phyloP scores from a whole-genome alignment of 2,797 vertebrate genomes.

The Ctenochaetus hawaiiensis region DNA sequence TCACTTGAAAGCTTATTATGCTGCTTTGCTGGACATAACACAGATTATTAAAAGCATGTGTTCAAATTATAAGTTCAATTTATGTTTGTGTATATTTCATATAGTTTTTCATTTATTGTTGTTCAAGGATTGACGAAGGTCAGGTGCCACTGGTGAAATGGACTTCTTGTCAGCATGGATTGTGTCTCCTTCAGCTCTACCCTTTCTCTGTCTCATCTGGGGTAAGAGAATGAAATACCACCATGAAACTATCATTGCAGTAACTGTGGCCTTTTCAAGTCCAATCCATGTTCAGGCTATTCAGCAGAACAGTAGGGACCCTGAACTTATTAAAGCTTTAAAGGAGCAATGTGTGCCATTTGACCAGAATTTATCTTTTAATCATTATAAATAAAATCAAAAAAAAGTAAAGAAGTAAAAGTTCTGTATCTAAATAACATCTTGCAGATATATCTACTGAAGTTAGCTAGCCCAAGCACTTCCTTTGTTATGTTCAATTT shows the following conservation, averaged over 20 bases:
- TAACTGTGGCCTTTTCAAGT: slow-evolving; percentile 65
- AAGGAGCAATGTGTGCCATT: slow-evolving; percentile 8
- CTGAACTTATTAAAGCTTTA: slow-evolving; percentile 42
- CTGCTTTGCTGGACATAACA: neutral
- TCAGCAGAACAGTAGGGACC: slow-evolving; percentile 30
- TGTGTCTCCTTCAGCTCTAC: slow-evolving; percentile 60
- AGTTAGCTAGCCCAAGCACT: too few species aligned
- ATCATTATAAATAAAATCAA: too few species aligned
- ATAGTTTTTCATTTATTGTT: slow-evolving; percentile 1
- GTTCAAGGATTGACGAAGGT: slow-evolving; percentile 55
- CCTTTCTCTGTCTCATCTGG: slow-evolving; percentile 71
- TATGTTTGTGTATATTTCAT: slow-evolving; percentile 31
- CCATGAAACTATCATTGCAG: slow-evolving; percentile 43
- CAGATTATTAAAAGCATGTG: neutral
- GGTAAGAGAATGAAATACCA: slow-evolving; percentile 79
- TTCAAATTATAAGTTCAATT: neutral
- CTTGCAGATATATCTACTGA: too few species aligned
- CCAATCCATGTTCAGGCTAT: slow-evolving; percentile 36
- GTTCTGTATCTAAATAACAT: too few species aligned
- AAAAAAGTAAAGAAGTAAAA: too few species aligned
- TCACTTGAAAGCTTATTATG: neutral
- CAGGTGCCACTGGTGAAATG: slow-evolving; percentile 72
- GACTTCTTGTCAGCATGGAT: slow-evolving; percentile 69
- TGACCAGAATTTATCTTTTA: too few species aligned
- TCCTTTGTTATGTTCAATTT: too few species aligned